phyloP scores from a whole-genome alignment of 2,888 invertebrate species.

The Odontocolon sp. region DNA sequence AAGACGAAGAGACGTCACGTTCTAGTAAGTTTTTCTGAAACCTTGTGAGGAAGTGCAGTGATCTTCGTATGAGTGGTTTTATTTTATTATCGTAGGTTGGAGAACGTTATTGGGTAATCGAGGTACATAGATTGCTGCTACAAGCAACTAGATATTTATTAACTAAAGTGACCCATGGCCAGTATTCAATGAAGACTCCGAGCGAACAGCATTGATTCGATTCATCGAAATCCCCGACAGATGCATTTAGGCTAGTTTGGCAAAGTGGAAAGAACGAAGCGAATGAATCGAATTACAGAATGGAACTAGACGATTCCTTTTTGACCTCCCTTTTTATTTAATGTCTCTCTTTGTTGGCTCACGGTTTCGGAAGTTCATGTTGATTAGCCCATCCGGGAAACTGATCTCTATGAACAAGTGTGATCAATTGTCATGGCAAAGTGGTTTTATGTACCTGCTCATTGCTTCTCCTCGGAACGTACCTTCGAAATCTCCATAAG shows the following conservation, averaged over 20 bases:
- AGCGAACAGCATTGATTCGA: slow-evolving; percentile 42
- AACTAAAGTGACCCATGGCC: slow-evolving; percentile 6
- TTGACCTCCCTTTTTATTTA: background rate
- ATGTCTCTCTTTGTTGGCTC: background rate
- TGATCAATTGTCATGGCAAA: slow-evolving; percentile 12
- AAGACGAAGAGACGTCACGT: background rate
- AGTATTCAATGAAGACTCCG: slow-evolving; percentile 36
- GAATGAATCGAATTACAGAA: slow-evolving; percentile 23
- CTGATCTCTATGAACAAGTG: slow-evolving; percentile 14
- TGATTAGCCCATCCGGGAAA: slow-evolving; percentile 46
- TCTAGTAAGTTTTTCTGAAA: background rate
- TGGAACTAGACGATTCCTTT: background rate
- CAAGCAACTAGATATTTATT: background rate
- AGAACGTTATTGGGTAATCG: too few relatives aligned
- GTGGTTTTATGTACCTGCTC: too few relatives aligned
- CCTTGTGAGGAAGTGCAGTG: background rate
- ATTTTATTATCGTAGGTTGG: slow-evolving; percentile 32
- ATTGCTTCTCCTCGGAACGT: background rate
- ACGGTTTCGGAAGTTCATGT: slow-evolving; percentile 42
- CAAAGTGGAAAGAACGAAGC: background rate
- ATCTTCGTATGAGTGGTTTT: slow-evolving; percentile 40
- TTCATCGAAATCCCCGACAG: slow-evolving; percentile 1
- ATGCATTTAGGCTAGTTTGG: slow-evolving; percentile 1
- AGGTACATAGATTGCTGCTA: too few relatives aligned
- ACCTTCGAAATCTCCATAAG: background rate